These are phyloP conservation scores for Aspidiotus destructor DNA, from an alignment of 2,888 invertebrate species.

Conservation along the genomic window DNA sequence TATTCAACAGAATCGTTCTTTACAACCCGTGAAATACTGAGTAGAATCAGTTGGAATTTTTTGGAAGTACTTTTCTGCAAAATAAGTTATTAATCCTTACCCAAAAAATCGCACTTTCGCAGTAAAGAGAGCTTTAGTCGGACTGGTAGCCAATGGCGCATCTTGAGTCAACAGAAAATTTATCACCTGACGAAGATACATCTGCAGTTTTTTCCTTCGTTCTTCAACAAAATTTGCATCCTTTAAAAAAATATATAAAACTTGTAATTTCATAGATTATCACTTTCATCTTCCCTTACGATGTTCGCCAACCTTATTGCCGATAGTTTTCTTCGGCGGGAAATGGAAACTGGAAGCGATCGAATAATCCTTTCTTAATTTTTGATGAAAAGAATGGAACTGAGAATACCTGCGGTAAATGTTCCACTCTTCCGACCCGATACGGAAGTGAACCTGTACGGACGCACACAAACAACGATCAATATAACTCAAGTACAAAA, in stretches of 20 bases:
- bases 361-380: conserved; percentile 72
- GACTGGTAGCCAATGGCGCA: conserved; percentile 65
- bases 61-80: no score
- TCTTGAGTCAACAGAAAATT: conserved; percentile 57
- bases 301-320: conserved; percentile 62
- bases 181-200: conserved; percentile 74
- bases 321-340: conserved; percentile 88
- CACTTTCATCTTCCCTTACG: neutral
- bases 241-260: conserved; percentile 42
- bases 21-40: no score
- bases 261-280: neutral
- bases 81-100: neutral
- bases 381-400: conserved; percentile 74
- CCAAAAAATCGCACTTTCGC: conserved; percentile 73
- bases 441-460: conserved; percentile 62
- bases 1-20: no score
- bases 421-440: conserved; percentile 86
- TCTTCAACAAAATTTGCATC: conserved; percentile 79
- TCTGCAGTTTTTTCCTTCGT: conserved; percentile 71
- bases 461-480: neutral
- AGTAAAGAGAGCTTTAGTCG: conserved; percentile 66
- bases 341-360: conserved; percentile 74
- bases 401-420: conserved; percentile 90
- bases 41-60: no score
- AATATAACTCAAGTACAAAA: neutral